Base-by-base conservation (phyloP, 2,797 vertebrate species). In the Phataginus tetradactyla region DNA sequence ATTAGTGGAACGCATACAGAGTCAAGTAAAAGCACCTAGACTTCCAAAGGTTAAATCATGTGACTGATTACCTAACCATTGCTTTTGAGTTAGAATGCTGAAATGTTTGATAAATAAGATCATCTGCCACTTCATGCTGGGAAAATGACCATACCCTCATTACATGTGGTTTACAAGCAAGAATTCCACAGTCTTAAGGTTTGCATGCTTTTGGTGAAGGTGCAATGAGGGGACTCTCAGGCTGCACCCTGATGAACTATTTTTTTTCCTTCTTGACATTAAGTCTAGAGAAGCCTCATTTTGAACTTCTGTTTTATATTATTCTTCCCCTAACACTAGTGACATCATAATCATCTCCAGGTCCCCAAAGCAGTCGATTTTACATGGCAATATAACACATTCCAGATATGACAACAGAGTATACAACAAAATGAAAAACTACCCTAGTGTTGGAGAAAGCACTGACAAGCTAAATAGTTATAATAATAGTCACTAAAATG, bases 291-390 rank as follows among this genome's bases (percentile, higher is more conserved):
- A 90, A 98, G 97, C 91, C 27, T 96, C 71, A 97, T 39, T 69
- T 95, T 94, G 92, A 98, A 98, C 55, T 84, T 98, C 91, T 92
- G 77, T 51, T 97, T 98, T 91, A 95, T 37, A 97, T 90, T 96
- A 88, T 45, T 96, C 95, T 92, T 97, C 94, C 83, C 63, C 88
- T 95, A 94, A 94, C 91, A 96, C 92, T 91, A 83, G 57, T 96
- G 96, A 98, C 66, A 94, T 96, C 97, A 84, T 95, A 98, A 96
- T 88, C 93, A 96, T 75, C 96, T 97, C 96, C 94, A 96, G 97
- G 97, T 94, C 97, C 97, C 92, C 91, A 94, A 93, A 96, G 94
- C 81, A 49, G 71, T 90, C 94, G 79, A 95, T 92, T 96, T 97
- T 2, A 72, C 87, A 97, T 96, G 77, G 95, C 92, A 98, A 96